Evolutionary conservation across 2,888 invertebrate species (phyloP).

Genomic region (Heteropelma amictum): DNA sequence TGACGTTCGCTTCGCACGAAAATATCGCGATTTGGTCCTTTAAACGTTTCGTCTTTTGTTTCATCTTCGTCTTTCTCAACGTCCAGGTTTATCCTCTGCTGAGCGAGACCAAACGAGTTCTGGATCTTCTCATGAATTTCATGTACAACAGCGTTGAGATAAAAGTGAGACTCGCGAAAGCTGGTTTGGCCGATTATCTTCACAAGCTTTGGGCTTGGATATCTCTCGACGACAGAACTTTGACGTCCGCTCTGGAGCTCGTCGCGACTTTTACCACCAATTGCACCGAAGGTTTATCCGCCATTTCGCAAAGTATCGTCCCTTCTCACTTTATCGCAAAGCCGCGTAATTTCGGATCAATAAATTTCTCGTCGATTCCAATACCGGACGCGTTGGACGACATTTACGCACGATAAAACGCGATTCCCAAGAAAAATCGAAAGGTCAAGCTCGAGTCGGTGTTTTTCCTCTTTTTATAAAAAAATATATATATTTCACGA

Average conservation of each 20-base stretch:
- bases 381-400: too few species aligned
- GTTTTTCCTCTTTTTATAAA: too few species aligned
- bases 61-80: slow-evolving; percentile 40
- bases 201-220: slow-evolving; percentile 86
- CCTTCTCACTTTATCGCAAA: too few species aligned
- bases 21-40: too few species aligned
- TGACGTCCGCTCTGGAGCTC: slow-evolving; percentile 80
- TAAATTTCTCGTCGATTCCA: too few species aligned
- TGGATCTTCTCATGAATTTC: slow-evolving; percentile 81
- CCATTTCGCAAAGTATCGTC: too few species aligned
- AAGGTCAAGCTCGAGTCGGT: too few species aligned
- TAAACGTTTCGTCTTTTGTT: neutral
- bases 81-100: slow-evolving; percentile 79
- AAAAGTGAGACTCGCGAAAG: slow-evolving; percentile 80
- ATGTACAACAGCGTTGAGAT: slow-evolving; percentile 80
- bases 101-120: slow-evolving; percentile 80
- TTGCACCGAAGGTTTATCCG: slow-evolving; percentile 81
- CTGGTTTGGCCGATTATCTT: slow-evolving; percentile 81
- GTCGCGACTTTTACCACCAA: slow-evolving; percentile 83
- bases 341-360: too few species aligned
- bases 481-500: too few species aligned
- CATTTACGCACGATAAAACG: too few species aligned
- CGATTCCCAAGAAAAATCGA: too few species aligned
- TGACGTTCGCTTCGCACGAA: too few species aligned
- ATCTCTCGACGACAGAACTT: slow-evolving; percentile 80